A percentile compares a stretch with the other conserved stretches of the same genome.
Evolutionary conservation across 64 coral and sea anemone species (phyloP).

Genomic region (Dendronephthya gigantea): DNA sequence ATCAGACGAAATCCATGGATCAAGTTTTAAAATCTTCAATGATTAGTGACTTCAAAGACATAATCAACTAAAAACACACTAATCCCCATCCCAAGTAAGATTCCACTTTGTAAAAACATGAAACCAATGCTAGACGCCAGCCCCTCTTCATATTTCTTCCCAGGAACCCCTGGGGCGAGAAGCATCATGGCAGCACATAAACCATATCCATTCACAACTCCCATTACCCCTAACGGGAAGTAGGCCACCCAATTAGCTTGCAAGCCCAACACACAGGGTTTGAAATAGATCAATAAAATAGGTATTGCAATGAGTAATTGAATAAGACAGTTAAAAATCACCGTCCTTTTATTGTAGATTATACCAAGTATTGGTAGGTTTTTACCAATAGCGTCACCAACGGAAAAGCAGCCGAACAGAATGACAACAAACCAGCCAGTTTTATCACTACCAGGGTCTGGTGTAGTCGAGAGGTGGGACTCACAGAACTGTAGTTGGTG

Average conservation of each 20-base stretch:
- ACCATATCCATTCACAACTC: slow-evolving; percentile 72
- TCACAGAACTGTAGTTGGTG: not conserved
- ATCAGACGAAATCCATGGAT: too few relatives aligned
- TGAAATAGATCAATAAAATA: slow-evolving; percentile 63
- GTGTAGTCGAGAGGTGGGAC: slow-evolving; percentile 4
- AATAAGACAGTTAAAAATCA: slow-evolving; percentile 51
- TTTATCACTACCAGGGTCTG: slow-evolving; percentile 27
- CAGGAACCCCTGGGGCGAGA: slow-evolving; percentile 46
- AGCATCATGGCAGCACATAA: slow-evolving; percentile 84
- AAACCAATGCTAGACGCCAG: slow-evolving; percentile 70
- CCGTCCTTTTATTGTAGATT: slow-evolving; percentile 60
- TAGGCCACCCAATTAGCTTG: slow-evolving; percentile 67
- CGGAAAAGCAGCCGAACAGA: slow-evolving; percentile 70
- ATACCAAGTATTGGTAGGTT: slow-evolving; percentile 73
- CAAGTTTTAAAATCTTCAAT: too few relatives aligned
- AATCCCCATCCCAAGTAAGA: slow-evolving; percentile 55
- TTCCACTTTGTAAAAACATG: slow-evolving; percentile 79
- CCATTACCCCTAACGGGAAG: slow-evolving; percentile 51
- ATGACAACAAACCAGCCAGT: slow-evolving; percentile 83
- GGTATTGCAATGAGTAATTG: slow-evolving; percentile 67
- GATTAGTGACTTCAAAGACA: slow-evolving; percentile 39
- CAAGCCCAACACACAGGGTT: slow-evolving; percentile 46
- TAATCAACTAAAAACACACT: slow-evolving; percentile 67
- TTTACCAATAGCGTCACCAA: slow-evolving; percentile 69
- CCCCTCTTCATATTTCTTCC: slow-evolving; percentile 63